phyloP scores from a whole-genome alignment of 2,113 vertebrate species.

The Phalacrocorax aristotelis region DNA sequence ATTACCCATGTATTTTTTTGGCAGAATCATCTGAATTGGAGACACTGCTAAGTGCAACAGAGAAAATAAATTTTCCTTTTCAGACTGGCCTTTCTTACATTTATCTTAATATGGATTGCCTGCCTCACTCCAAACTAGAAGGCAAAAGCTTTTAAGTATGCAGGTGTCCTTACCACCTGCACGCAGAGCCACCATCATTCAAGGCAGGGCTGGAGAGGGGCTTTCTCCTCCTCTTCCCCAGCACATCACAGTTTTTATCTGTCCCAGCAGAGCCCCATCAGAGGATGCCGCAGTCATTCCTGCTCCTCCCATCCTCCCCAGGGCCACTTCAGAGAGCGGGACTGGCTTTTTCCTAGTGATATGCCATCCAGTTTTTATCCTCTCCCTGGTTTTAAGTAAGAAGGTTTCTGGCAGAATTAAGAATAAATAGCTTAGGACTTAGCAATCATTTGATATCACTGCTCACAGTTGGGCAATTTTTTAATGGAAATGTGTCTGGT shows the following conservation, averaged over 20 bases:
- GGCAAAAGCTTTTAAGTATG: background rate
- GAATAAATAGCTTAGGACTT: background rate
- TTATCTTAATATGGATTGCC: background rate
- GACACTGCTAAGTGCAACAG: background rate
- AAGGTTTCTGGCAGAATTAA: background rate
- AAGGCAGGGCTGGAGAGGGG: background rate
- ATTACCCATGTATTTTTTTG: background rate
- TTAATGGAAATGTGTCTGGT: background rate
- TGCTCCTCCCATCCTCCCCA: background rate
- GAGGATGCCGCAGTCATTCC: background rate
- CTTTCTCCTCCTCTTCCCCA: background rate
- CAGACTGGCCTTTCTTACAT: background rate
- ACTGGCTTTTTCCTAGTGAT: background rate
- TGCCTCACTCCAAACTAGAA: background rate
- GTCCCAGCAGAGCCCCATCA: background rate
- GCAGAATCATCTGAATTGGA: background rate
- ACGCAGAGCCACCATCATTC: background rate
- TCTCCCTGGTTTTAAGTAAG: background rate
- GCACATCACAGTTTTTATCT: background rate
- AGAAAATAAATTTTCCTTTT: slow-evolving; percentile 20
- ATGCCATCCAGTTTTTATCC: background rate
- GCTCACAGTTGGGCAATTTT: background rate
- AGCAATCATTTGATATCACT: background rate
- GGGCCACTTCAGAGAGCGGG: background rate
- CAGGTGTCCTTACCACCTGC: background rate